Conservation (phyloP, 2,888 invertebrate species). For the Thymelicus lineola region DNA sequence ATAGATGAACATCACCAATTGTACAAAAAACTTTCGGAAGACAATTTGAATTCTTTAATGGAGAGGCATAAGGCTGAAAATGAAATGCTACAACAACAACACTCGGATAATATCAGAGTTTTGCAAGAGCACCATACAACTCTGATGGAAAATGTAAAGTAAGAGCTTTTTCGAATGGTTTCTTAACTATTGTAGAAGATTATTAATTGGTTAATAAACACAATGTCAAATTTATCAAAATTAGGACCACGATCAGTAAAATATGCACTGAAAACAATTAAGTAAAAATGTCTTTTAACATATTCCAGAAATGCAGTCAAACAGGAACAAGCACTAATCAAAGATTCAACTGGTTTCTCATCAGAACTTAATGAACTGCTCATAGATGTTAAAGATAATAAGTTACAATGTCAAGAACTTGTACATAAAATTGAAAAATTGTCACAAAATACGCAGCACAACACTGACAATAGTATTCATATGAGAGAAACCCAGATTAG, state of each 20-base stretch:
- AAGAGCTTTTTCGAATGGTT: conserved; percentile 38
- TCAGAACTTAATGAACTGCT: conserved; percentile 79
- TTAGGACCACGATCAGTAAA: no score
- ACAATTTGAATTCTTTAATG: conserved; percentile 73
- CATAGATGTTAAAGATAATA: conserved; percentile 76
- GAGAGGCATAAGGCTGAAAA: conserved; percentile 76
- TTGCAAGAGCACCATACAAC: conserved; percentile 80
- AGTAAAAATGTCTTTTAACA: neutral
- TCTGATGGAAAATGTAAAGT: conserved; percentile 85
- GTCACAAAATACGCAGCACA: conserved; percentile 69
- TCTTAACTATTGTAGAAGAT: no score
- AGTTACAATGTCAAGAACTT: conserved; percentile 71
- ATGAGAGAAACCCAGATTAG: conserved; percentile 83
- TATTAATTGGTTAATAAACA: no score
- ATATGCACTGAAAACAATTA: neutral
- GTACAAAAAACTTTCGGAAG: conserved; percentile 80
- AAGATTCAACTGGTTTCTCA: conserved; percentile 79
- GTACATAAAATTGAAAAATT: conserved; percentile 77
- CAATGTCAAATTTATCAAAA: no score
- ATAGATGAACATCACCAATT: conserved; percentile 81
- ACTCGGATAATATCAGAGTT: conserved; percentile 73
- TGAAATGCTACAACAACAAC: conserved; percentile 73
- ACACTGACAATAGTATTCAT: conserved; percentile 78
- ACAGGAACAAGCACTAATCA: conserved; percentile 78
- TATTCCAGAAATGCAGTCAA: conserved; percentile 77